Evolutionary conservation across 1,140 invertebrate genomes (phyloP), one percentile per base, ranked within the genome.

Genomic region (Drosophila kurseongensis): DNA sequence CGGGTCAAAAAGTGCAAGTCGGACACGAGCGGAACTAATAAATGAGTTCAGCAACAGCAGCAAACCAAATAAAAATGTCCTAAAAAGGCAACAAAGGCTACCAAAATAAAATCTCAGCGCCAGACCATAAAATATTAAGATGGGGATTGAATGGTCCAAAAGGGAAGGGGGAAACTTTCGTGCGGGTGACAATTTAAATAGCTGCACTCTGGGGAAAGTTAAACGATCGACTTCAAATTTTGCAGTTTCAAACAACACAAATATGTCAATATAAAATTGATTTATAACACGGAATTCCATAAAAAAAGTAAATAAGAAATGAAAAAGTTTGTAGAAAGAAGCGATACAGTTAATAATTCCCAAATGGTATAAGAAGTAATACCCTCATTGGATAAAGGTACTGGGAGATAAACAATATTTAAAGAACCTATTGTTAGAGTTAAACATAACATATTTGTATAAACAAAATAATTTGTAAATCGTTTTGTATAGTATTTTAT

Each of bases 121-220:
- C 52, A 48, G 57, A 67, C 78, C 75, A 88, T 85, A 86, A 84
- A 85, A 84, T 85, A 84, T 85, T 85, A 80, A 69, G 77, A 23
- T 18, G 40, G 47, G 60, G 44, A 52, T 10, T 14, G 38, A 45
- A 41, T 13, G n/a, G 27, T 32, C 9, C n/a, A 36, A 7, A 18
- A 5, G 7, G 12, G 16, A 2, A 12, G 18, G 18, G 50, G 23
- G 48, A 50, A 38, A 36, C 10, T 48, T 18, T 23, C 13, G 51
- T n/a, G 40, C 29, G 47, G 61, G 44, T 63, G 72, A 84, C 80
- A 68, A 73, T 68, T 80, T 73, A 68, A 83, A 84, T 62, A 72
- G 55, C 38, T 48, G 10, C 7, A 29, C 14, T 0, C 5, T 4
- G 0, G 5, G 35, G 8, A 4, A 27, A 29, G n/a, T 7, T 40